These are phyloP conservation scores for Osmoderma eremita DNA, from an alignment of 2,888 invertebrate species.

Conservation along the genomic window DNA sequence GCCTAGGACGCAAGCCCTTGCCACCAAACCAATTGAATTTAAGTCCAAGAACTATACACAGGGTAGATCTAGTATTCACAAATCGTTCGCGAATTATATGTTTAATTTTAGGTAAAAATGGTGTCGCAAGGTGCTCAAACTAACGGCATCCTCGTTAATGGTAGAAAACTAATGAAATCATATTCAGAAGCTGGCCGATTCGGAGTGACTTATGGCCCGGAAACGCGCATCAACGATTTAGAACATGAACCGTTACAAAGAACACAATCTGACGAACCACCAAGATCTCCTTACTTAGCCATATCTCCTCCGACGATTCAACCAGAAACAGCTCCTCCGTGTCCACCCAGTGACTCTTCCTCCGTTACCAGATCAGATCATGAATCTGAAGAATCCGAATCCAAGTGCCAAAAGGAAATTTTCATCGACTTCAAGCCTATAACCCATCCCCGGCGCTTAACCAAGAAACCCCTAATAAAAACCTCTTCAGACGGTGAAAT, in stretches of 20 bases:
- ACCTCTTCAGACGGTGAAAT: conserved; percentile 86
- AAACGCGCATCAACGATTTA: conserved; percentile 51
- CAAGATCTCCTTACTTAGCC: conserved; percentile 77
- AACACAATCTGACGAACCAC: conserved; percentile 87
- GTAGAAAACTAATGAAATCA: conserved; percentile 84
- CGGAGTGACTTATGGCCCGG: conserved; percentile 58
- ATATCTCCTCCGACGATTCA: conserved; percentile 64
- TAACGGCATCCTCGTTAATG: conserved; percentile 77
- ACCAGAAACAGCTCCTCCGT: conserved; percentile 42
- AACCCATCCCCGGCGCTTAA: conserved; percentile 69
- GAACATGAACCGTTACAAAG: conserved; percentile 83
- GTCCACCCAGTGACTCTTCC: conserved; percentile 61
- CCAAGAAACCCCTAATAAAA: conserved; percentile 71
- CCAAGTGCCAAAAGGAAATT: conserved; percentile 80
- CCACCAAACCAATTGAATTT: conserved; percentile 78
- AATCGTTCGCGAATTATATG: background rate
- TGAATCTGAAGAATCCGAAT: conserved; percentile 64
- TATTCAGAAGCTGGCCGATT: conserved; percentile 77
- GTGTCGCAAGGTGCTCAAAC: conserved; percentile 92
- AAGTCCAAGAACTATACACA: conserved; percentile 84
- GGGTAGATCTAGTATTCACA: conserved; percentile 66
- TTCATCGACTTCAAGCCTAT: conserved; percentile 89
- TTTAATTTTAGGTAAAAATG: conserved; percentile 75
- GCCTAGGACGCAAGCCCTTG: conserved; percentile 75
- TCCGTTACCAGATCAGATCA: conserved; percentile 58